Evolutionary conservation across 2,113 vertebrate species (phyloP), one percentile per base, ranked within the genome.

Genomic region (Halichoeres trimaculatus): DNA sequence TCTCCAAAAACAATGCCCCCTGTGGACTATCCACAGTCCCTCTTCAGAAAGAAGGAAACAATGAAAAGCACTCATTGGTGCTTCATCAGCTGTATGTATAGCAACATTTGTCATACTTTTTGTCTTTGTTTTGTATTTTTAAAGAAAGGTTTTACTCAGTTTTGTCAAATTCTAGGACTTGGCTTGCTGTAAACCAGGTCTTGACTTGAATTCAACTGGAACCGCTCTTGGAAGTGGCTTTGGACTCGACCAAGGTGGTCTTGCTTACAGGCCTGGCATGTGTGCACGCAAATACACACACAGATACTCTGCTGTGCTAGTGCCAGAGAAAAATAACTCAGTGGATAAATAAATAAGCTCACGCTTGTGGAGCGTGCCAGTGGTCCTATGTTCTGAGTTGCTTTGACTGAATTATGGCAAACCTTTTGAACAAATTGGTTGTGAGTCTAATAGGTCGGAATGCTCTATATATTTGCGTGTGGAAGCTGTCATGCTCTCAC

Each of bases 341-440:
- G 71, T 54, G 72, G 77, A 85, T 89, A 84, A 77, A 88, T 83
- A 89, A 90, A 89, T 88, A 89, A 88, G 60, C 76, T 43, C 53
- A 76, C 17, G 61, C 58, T 47, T 63, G 73, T 78, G 45, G 60
- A 67, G 74, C 61, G 72, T 83, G 85, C 88, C 85, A 78, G 58
- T 78, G 68, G 76, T 45, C 78, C 55, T 52, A 65, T 70, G 72
- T 70, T 58, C 58, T 70, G 64, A 70, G 80, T 75, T 68, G 67
- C 63, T 76, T 75, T 85, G 85, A 85, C 80, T 89, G 90, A 91
- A 88, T 91, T 93, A 93, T 92, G 87, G 92, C 89, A 91, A 94
- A 92, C 94, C 91, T 94, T 92, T 94, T 89, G 88, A 92, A 92
- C 92, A 95, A 94, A 95, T 95, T 94, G 92, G 83, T 83, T 93